A percentile compares a stretch with the other conserved stretches of the same genome.
Evolutionary conservation across 2,888 invertebrate genomes (phyloP).

Genomic region (Caenorhabditis virilis): DNA sequence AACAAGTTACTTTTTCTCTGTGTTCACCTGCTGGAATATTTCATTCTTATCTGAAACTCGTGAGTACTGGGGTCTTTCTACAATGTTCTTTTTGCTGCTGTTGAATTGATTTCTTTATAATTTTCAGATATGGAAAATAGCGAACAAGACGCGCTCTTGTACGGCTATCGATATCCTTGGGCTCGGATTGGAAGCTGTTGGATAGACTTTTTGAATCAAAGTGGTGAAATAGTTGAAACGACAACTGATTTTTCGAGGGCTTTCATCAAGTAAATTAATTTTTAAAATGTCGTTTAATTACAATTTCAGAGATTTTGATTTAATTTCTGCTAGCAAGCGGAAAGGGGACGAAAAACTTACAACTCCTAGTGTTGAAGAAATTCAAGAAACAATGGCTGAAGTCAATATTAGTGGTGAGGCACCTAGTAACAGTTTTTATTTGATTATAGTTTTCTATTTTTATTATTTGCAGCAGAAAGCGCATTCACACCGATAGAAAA

Average conservation of each 20-base stretch:
- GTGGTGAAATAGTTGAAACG: slow-evolving; percentile 4
- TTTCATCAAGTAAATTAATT: slow-evolving; percentile 21
- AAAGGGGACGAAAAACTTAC: slow-evolving; percentile 2
- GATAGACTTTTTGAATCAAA: slow-evolving; percentile 14
- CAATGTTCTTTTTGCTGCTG: too few species aligned
- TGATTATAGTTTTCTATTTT: not conserved
- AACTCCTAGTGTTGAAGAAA: slow-evolving; percentile 2
- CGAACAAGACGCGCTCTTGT: too few species aligned
- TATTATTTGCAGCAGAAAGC: not conserved
- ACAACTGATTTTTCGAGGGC: slow-evolving; percentile 22
- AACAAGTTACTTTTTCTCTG: too few species aligned
- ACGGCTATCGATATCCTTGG: slow-evolving; percentile 30
- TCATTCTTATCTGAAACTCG: too few species aligned
- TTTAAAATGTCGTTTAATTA: not conserved
- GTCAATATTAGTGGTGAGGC: slow-evolving; percentile 8
- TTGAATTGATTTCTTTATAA: too few species aligned
- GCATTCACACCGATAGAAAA: too few species aligned
- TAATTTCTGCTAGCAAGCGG: slow-evolving; percentile 16
- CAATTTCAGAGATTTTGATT: slow-evolving; percentile 21
- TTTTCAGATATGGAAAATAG: too few species aligned
- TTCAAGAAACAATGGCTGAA: slow-evolving; percentile 12
- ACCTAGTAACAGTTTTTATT: not conserved
- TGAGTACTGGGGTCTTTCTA: too few species aligned
- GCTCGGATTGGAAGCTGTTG: slow-evolving; percentile 17
- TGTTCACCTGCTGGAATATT: too few species aligned